Evolutionary conservation across 2,888 invertebrate genomes (phyloP).

Genomic region (Drosophila algonquin): DNA sequence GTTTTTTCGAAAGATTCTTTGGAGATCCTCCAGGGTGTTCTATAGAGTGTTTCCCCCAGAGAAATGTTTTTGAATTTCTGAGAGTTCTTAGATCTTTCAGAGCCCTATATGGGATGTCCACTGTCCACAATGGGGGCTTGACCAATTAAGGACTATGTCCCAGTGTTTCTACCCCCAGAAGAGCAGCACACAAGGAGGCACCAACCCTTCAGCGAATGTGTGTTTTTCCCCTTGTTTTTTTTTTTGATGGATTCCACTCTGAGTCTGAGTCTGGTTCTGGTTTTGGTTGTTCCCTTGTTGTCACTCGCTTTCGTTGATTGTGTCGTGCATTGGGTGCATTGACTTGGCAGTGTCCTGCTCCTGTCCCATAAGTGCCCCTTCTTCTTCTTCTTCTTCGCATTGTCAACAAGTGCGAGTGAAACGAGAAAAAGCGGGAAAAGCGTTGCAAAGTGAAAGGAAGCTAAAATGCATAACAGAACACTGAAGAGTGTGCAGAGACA

Average conservation of each 20-base stretch:
- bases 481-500: neutral
- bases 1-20: too few relatives aligned
- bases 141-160: too few relatives aligned
- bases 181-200: too few relatives aligned
- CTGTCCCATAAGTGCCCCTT: slow-evolving; percentile 2
- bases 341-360: slow-evolving; percentile 39
- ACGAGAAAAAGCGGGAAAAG: neutral
- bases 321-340: slow-evolving; percentile 54
- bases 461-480: neutral
- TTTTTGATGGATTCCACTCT: neutral
- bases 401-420: slow-evolving; percentile 58
- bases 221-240: neutral
- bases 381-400: slow-evolving; percentile 53
- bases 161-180: too few relatives aligned
- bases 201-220: neutral
- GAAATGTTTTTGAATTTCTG: too few relatives aligned
- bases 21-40: too few relatives aligned
- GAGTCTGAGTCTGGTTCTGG: neutral
- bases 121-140: too few relatives aligned
- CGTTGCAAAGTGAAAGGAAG: slow-evolving; percentile 16
- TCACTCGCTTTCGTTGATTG: slow-evolving; percentile 54
- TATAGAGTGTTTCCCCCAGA: too few relatives aligned
- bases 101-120: too few relatives aligned
- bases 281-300: slow-evolving; percentile 27
- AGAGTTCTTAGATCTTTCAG: too few relatives aligned